These are phyloP conservation scores for Horisme vitalbata DNA, from an alignment of 2,888 invertebrate genomes.

Conservation along the genomic window DNA sequence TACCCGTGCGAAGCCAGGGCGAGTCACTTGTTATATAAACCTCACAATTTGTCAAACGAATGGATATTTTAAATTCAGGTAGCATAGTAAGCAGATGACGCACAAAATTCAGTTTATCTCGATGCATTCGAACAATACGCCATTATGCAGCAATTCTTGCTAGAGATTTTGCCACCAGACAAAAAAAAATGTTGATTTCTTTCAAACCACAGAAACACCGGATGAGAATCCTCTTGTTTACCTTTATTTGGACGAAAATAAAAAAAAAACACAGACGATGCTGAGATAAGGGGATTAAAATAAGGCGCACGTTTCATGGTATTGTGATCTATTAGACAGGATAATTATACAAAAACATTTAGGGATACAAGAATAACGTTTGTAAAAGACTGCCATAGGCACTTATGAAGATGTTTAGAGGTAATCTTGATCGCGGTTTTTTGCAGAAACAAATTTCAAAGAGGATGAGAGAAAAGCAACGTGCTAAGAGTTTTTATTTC, in stretches of 20 bases:
- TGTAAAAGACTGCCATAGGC: background rate
- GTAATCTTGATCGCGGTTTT: background rate
- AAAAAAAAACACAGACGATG: slow-evolving; percentile 54
- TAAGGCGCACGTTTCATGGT: slow-evolving; percentile 31
- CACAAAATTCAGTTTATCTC: slow-evolving; percentile 19
- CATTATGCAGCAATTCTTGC: slow-evolving; percentile 17
- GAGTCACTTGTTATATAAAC: no score
- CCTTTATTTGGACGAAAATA: slow-evolving; percentile 64
- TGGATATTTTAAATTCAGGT: slow-evolving; percentile 15
- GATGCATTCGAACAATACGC: slow-evolving; percentile 23
- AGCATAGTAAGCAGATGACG: slow-evolving; percentile 13
- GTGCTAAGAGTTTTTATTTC: background rate
- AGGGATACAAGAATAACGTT: slow-evolving; percentile 25
- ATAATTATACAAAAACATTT: slow-evolving; percentile 34
- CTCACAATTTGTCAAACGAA: background rate
- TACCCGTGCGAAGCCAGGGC: no score
- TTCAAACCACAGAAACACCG: slow-evolving; percentile 57
- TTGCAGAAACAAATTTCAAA: background rate
- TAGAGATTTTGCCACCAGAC: slow-evolving; percentile 31
- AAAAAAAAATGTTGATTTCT: slow-evolving; percentile 39
- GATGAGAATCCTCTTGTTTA: slow-evolving; percentile 66
- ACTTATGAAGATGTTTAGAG: background rate
- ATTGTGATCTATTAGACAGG: slow-evolving; percentile 28
- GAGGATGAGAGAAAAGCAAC: background rate
- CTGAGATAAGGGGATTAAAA: slow-evolving; percentile 53